Evolutionary conservation across 2,113 vertebrate genomes (phyloP).

Genomic region (Anhinga rufa): DNA sequence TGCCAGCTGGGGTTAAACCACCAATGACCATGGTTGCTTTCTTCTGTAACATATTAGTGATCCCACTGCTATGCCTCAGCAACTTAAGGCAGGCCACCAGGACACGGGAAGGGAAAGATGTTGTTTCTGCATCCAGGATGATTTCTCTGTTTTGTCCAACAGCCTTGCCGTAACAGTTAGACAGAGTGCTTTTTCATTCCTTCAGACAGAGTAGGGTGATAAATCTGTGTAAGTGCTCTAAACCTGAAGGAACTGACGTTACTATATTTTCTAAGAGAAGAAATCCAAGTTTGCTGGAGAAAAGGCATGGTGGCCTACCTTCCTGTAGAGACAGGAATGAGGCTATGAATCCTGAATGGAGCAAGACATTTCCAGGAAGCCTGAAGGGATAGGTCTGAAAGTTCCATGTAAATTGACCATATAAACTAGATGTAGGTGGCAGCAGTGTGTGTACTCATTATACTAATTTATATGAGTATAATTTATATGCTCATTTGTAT

Average conservation of each 20-base stretch:
- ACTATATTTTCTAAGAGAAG: neutral
- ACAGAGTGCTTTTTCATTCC: neutral
- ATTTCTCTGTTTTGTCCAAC: neutral
- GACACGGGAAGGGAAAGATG: neutral
- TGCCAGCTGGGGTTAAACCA: neutral
- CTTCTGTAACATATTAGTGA: neutral
- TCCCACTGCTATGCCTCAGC: neutral
- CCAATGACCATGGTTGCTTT: fast-evolving
- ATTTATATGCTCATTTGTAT: neutral
- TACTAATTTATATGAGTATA: no score
- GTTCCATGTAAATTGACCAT: neutral
- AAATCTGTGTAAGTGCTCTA: neutral
- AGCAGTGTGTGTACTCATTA: neutral
- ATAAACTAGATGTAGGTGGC: neutral
- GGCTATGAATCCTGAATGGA: neutral
- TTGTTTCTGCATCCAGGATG: neutral
- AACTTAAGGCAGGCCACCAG: neutral
- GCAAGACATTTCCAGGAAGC: neutral
- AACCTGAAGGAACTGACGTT: neutral
- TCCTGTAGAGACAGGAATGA: neutral
- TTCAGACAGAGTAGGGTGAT: neutral
- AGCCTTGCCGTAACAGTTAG: neutral
- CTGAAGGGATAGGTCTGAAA: neutral
- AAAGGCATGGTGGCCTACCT: neutral
- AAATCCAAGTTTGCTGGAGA: neutral